A percentile compares a stretch with the other conserved stretches of the same genome.
phyloP scores from a whole-genome alignment of 1,140 invertebrate species.

The Triops cancriformis region DNA sequence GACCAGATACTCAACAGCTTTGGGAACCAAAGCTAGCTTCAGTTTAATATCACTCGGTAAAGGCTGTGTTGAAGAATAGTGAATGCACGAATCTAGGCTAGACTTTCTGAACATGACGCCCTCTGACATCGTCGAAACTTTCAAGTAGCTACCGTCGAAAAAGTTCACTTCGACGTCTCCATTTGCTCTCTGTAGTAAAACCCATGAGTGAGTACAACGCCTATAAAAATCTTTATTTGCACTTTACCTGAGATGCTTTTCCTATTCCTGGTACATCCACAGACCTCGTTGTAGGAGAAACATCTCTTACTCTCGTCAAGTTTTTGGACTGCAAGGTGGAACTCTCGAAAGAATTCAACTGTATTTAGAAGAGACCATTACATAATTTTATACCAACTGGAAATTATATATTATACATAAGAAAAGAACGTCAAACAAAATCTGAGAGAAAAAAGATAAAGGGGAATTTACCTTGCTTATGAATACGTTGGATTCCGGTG shows the following conservation, averaged over 20 bases:
- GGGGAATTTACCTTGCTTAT: neutral
- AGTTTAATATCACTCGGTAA: slow-evolving; percentile 20
- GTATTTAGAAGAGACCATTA: neutral
- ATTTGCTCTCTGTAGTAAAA: slow-evolving; percentile 6
- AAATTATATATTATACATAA: neutral
- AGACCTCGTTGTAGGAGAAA: neutral
- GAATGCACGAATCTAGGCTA: neutral
- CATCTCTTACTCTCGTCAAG: neutral
- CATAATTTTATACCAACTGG: neutral
- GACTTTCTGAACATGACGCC: slow-evolving; percentile 15
- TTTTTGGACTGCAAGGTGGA: neutral
- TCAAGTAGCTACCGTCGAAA: slow-evolving; percentile 17
- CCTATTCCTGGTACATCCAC: neutral
- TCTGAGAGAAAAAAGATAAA: too few relatives aligned
- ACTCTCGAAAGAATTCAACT: slow-evolving; percentile 1
- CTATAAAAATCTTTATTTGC: neutral
- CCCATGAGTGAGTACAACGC: neutral
- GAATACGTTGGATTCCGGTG: neutral
- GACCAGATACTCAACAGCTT: slow-evolving; percentile 24
- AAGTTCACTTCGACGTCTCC: slow-evolving; percentile 26
- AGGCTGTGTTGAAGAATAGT: slow-evolving; percentile 19
- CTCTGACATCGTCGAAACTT: slow-evolving; percentile 19
- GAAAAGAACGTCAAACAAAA: too few relatives aligned
- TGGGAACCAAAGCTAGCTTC: slow-evolving; percentile 26
- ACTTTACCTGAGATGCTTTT: slow-evolving; percentile 13